Evolutionary conservation across 2,797 vertebrate species (phyloP).

Genomic region (Varecia variegata): DNA sequence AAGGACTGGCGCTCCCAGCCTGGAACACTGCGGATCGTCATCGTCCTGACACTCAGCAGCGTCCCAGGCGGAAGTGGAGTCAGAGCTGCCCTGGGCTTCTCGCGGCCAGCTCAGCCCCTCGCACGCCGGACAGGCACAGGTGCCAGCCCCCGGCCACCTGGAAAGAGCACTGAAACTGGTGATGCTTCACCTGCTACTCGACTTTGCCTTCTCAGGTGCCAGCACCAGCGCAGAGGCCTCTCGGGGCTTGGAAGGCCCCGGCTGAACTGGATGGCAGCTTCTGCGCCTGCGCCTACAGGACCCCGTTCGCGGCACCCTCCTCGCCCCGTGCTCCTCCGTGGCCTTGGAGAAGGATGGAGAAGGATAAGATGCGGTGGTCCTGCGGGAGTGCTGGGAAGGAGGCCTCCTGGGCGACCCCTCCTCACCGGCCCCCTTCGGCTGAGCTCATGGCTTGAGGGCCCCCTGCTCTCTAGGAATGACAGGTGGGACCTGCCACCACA

Average conservation of each 20-base stretch:
- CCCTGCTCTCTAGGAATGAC: neutral
- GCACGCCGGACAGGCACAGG: fast-evolving
- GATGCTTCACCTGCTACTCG: neutral
- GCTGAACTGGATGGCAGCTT: neutral
- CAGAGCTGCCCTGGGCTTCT: neutral
- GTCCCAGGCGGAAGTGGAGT: neutral
- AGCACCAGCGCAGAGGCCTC: neutral
- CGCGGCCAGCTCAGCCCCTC: neutral
- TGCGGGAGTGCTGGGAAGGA: neutral
- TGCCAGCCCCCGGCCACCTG: neutral
- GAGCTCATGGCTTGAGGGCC: neutral
- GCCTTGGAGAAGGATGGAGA: neutral
- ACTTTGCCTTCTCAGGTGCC: neutral
- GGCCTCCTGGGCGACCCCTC: neutral
- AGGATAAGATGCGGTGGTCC: neutral
- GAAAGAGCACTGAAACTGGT: fast-evolving
- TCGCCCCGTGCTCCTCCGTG: fast-evolving
- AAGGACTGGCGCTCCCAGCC: too few relatives aligned
- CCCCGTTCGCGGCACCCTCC: neutral
- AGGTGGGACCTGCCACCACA: neutral
- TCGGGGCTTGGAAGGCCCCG: too few relatives aligned
- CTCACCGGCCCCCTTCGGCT: neutral
- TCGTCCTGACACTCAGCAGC: neutral
- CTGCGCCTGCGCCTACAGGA: neutral
- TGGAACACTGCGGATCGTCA: fast-evolving